phyloP scores from a whole-genome alignment of 1,140 invertebrate species.

The Ptiloglossa arizonensis region DNA sequence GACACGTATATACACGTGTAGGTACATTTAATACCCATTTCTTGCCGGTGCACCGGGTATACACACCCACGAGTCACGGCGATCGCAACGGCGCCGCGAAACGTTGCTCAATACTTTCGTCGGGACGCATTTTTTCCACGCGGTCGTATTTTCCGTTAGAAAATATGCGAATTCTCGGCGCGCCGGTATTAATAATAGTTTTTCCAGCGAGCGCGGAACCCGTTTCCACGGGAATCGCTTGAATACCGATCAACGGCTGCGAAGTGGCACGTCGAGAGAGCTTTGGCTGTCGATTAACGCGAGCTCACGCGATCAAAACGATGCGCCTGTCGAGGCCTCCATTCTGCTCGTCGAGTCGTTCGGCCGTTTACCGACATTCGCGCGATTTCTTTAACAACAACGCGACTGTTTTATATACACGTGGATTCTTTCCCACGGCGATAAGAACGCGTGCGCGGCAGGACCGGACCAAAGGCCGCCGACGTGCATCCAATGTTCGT shows the following conservation, averaged over 20 bases:
- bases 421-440: background rate
- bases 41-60: background rate
- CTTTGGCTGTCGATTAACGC: background rate
- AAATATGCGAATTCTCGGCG: slow-evolving; percentile 27
- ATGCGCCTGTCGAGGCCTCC: background rate
- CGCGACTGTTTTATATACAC: background rate
- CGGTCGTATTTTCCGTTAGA: background rate
- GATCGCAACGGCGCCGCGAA: background rate
- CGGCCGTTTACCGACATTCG: background rate
- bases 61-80: slow-evolving; percentile 21
- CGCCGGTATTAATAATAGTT: slow-evolving; percentile 18
- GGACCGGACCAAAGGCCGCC: no score
- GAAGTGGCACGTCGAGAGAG: background rate
- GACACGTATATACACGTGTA: background rate
- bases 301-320: background rate
- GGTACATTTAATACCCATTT: slow-evolving; percentile 27
- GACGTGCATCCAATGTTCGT: no score
- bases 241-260: slow-evolving; percentile 1
- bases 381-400: background rate
- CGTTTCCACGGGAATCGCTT: slow-evolving; percentile 1
- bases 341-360: no score
- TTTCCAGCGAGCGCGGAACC: background rate
- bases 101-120: slow-evolving; percentile 25
- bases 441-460: background rate
- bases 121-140: background rate